Base-by-base conservation (phyloP, 2,797 vertebrate species). In the Anas flavirostris region DNA sequence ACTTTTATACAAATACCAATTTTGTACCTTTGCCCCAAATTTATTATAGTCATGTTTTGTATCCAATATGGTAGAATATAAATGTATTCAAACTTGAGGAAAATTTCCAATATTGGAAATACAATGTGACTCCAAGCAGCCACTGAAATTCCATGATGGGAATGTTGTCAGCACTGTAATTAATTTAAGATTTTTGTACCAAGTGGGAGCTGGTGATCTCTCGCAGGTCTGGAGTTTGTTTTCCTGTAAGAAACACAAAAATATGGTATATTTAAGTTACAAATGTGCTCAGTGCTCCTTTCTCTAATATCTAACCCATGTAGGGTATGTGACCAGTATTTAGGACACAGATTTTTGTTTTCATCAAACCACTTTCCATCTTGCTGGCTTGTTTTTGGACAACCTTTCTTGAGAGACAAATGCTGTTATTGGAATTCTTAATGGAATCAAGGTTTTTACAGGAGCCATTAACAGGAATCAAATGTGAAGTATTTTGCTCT, bases 171-270 rank as follows among this genome's bases (percentile, higher is more conserved):
- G 53, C 76, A 76, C 7, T 48, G 28, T 60, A 86, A 58, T 19
- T 28, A 90, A 93, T 84, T 96, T 93, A 86, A 33, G 31, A 67
- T 70, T 91, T 94, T 93, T 92, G 43, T 79, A 95, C 92, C 87
- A 95, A 88, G 16, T 93, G 93, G 74, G 89, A 96, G 90, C 80
- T 92, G 77, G 67, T 91, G 70, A 97, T 90, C 89, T 93, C 67
- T 79, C 80, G 91, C 90, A 96, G 70, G 89, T 91, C 95, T 96
- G 91, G 93, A 95, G 41, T 95, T 92, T 93, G 77, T 88, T 52
- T 59, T 92, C 73, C 93, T 95, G 74, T 16, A 91, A 68, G 46
- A 92, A 92, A 73, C 88, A 46, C 25, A 81, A 81, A 88, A 82
- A 72, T 8, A 90, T 7, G 18, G 80, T 70, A 72, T 82, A 60